A percentile compares a stretch with the other conserved stretches of the same genome.
Evolutionary conservation across 2,797 vertebrate genomes (phyloP).

Genomic region (Scolopax bukidnonensis): DNA sequence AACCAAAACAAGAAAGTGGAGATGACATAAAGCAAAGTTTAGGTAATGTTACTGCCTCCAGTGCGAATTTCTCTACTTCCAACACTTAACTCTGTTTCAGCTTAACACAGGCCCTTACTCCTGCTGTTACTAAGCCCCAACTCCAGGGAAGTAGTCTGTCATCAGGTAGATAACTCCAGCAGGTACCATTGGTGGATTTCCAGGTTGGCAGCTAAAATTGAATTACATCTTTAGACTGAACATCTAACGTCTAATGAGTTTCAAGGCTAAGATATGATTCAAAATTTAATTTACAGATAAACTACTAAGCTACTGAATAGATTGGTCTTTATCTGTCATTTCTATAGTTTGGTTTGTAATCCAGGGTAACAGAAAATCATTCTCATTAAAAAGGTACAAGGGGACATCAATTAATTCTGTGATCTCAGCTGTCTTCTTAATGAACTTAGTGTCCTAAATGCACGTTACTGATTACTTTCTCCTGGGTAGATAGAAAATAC

Average conservation of each 20-base stretch:
- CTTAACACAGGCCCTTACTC: neutral
- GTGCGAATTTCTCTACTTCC: neutral
- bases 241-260: slow-evolving; percentile 47
- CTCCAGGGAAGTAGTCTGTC: neutral
- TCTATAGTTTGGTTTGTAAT: slow-evolving; percentile 53
- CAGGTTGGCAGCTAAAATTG: slow-evolving; percentile 9
- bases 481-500: slow-evolving; percentile 16
- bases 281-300: slow-evolving; percentile 65
- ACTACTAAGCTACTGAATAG: slow-evolving; percentile 22
- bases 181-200: neutral
- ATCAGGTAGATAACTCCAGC: neutral
- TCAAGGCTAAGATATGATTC: slow-evolving; percentile 41
- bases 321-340: slow-evolving; percentile 70
- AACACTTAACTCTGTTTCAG: neutral
- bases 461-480: slow-evolving; percentile 28
- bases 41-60: neutral
- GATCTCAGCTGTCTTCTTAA: slow-evolving; percentile 62
- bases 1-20: neutral
- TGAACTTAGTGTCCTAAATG: slow-evolving; percentile 71
- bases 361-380: slow-evolving; percentile 73
- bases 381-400: slow-evolving; percentile 68
- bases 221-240: slow-evolving; percentile 9
- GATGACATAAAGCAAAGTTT: neutral
- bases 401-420: slow-evolving; percentile 69
- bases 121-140: neutral